These are phyloP conservation scores for Polyommatus iphigenia DNA, from an alignment of 2,888 invertebrate species.

Conservation along the genomic window DNA sequence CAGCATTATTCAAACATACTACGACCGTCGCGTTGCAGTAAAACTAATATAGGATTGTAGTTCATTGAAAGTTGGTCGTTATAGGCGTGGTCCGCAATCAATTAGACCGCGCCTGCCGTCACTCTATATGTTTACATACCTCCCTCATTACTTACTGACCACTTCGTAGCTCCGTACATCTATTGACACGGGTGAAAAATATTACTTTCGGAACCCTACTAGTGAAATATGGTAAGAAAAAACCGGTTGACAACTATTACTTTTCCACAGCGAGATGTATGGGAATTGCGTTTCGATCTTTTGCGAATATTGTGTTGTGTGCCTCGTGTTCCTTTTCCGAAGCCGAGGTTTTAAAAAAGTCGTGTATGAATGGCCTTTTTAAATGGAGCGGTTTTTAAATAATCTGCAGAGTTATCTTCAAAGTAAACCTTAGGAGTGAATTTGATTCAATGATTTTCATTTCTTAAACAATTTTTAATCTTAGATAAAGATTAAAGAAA, in stretches of 20 bases:
- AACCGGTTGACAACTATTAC: constrained; percentile 11
- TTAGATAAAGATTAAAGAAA: neutral
- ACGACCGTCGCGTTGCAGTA: constrained; percentile 8
- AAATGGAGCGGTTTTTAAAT: too few species aligned
- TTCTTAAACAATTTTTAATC: neutral
- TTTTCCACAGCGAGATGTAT: constrained; percentile 24
- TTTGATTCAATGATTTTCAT: neutral
- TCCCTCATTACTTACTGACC: constrained; percentile 74
- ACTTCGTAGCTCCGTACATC: constrained; percentile 48
- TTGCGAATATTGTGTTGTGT: neutral
- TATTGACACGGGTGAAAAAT: constrained; percentile 45
- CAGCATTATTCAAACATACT: neutral
- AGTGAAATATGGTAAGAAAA: constrained; percentile 30
- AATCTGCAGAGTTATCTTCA: too few species aligned
- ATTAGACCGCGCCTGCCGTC: constrained; percentile 63
- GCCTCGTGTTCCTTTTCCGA: neutral
- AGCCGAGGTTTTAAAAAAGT: neutral
- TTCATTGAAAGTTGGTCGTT: constrained; percentile 40
- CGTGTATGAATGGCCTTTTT: neutral
- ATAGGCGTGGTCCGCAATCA: constrained; percentile 67
- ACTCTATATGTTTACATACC: constrained; percentile 67
- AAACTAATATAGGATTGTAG: constrained; percentile 31
- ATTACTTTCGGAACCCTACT: constrained; percentile 35
- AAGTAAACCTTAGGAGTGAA: too few species aligned
- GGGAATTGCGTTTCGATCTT: constrained; percentile 1